Conservation (phyloP, 2,797 vertebrate genomes). For the Dicrostonyx torquatus region DNA sequence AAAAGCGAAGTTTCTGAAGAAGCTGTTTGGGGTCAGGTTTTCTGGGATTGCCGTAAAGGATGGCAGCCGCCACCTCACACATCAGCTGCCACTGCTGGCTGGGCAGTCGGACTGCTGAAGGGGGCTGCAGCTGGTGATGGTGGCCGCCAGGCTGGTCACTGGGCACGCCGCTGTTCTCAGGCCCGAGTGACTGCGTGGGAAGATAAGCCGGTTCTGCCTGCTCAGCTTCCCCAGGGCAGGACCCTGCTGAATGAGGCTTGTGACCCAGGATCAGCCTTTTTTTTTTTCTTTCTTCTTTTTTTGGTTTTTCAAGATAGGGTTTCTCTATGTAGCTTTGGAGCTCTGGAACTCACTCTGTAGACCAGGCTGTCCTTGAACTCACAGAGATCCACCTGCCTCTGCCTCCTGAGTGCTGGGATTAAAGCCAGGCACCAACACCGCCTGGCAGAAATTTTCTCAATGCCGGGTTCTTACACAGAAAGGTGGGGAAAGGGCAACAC, state of each 20-base stretch:
- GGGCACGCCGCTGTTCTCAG: neutral
- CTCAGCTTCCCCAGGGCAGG: neutral
- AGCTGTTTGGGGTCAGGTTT: slow-evolving; percentile 8
- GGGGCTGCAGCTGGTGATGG: neutral
- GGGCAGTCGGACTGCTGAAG: neutral
- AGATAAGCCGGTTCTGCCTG: neutral
- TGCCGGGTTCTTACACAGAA: neutral
- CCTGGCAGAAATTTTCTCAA: neutral
- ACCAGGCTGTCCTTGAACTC: too few species aligned
- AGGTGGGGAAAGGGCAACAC: neutral
- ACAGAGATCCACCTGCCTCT: too few species aligned
- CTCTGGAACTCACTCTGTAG: too few species aligned
- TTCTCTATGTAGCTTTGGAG: too few species aligned
- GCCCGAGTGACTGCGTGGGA: neutral
- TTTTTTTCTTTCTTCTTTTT: too few species aligned
- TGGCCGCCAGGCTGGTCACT: neutral
- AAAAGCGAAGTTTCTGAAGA: slow-evolving; percentile 22
- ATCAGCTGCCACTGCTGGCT: neutral
- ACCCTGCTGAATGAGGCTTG: neutral
- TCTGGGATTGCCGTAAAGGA: neutral
- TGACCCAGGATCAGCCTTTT: too few species aligned
- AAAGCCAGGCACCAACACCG: too few species aligned
- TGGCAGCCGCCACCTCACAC: neutral
- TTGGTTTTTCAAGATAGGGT: too few species aligned
- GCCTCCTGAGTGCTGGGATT: too few species aligned